phyloP scores from a whole-genome alignment of 2,113 vertebrate genomes.

The Podilymbus podiceps region DNA sequence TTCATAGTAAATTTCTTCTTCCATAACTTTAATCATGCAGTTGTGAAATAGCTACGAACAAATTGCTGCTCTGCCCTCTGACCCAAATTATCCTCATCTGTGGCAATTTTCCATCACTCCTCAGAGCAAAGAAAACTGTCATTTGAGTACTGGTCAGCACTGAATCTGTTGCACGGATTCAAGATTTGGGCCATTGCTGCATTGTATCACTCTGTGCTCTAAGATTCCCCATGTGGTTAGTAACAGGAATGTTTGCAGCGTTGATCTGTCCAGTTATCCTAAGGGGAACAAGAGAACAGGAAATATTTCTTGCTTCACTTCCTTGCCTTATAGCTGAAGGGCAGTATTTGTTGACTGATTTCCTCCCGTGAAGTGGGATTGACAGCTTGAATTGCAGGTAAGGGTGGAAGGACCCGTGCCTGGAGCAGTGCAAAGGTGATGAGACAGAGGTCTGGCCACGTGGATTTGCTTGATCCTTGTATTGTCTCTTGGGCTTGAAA shows the following conservation, averaged over 20 bases:
- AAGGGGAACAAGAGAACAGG: not conserved
- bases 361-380: not conserved
- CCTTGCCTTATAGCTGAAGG: not conserved
- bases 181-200: not conserved
- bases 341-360: not conserved
- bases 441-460: not conserved
- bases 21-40: not conserved
- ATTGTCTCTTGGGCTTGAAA: not conserved
- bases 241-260: not conserved
- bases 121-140: not conserved
- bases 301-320: not conserved
- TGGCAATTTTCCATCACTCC: not conserved
- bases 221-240: not conserved
- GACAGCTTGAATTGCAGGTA: not conserved
- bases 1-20: not conserved
- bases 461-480: not conserved
- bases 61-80: not conserved
- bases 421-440: not conserved
- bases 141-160: not conserved
- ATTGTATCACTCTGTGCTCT: not conserved
- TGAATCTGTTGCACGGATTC: not conserved
- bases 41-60: not conserved
- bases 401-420: not conserved
- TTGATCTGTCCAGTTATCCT: not conserved
- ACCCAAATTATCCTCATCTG: not conserved